Conservation (phyloP, 2,797 vertebrate species). For the Mormyrops boulengeri region DNA sequence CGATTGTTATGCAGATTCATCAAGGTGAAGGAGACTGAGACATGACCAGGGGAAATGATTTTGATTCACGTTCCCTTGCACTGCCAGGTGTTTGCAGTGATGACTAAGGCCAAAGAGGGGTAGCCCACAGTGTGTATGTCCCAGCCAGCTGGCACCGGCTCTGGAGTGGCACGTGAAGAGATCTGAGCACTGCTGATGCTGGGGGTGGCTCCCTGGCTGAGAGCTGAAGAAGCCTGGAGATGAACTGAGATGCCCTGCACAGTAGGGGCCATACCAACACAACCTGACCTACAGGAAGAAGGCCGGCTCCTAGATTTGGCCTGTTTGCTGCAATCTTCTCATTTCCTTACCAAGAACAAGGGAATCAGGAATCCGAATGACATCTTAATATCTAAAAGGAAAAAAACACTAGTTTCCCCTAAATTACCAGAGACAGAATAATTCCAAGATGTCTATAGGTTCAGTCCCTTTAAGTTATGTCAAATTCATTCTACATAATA, state of each 20-base stretch:
- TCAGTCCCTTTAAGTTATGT: neutral
- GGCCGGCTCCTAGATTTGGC: neutral
- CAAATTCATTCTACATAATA: neutral
- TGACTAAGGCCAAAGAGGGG: neutral
- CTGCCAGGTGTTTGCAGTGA: slow-evolving; percentile 4
- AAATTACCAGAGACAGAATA: neutral
- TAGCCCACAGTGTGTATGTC: neutral
- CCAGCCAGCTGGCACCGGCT: neutral
- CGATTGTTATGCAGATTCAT: neutral
- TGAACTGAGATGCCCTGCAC: neutral
- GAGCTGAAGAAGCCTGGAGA: neutral
- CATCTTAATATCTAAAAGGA: neutral
- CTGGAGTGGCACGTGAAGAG: neutral
- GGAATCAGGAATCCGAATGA: neutral
- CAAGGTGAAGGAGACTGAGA: neutral
- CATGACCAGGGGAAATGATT: neutral
- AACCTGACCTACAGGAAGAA: neutral
- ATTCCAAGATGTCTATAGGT: neutral
- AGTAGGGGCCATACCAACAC: neutral
- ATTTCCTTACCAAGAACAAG: neutral
- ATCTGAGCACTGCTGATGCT: neutral
- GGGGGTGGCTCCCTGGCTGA: neutral
- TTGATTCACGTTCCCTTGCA: neutral
- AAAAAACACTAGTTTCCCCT: neutral
- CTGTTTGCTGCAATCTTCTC: neutral